Evolutionary conservation across 2,888 invertebrate species (phyloP).

Genomic region (Cyrtodaria siliqua): DNA sequence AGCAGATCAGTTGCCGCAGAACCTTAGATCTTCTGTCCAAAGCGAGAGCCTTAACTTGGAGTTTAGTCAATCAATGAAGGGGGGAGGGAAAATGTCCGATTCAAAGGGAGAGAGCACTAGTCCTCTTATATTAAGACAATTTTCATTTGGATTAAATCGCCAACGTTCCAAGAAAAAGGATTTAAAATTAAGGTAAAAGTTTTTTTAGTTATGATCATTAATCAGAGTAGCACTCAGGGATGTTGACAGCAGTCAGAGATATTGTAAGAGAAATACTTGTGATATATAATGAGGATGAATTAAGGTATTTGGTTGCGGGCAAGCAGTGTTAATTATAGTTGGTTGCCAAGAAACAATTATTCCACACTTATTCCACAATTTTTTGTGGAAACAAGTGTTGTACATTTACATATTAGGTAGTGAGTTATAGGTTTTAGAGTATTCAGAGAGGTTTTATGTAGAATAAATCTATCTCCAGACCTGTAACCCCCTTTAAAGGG

Average conservation of each 20-base stretch:
- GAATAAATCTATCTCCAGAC: too few species aligned
- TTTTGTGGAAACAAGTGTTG: too few species aligned
- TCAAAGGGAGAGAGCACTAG: constrained; percentile 8
- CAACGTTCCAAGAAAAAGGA: constrained; percentile 36
- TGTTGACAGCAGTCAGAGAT: background rate
- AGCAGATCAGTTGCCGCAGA: background rate
- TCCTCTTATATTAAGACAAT: constrained; percentile 11
- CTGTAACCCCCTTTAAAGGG: too few species aligned
- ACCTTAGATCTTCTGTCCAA: background rate
- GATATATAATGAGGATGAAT: too few species aligned
- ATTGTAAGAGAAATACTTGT: too few species aligned
- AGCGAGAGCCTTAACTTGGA: background rate
- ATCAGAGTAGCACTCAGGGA: background rate
- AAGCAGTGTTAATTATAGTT: too few species aligned
- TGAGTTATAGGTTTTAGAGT: too few species aligned
- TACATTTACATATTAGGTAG: too few species aligned
- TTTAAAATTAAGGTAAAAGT: constrained; percentile 29
- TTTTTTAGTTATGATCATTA: background rate
- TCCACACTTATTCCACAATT: too few species aligned
- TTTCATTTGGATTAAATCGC: constrained; percentile 37
- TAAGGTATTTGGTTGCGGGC: too few species aligned
- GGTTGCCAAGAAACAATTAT: too few species aligned
- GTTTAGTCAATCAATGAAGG: background rate
- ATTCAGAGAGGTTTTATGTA: too few species aligned
- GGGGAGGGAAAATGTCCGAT: constrained; percentile 17